Conservation (phyloP, 2,888 invertebrate genomes). For the Tiliacea citrago region DNA sequence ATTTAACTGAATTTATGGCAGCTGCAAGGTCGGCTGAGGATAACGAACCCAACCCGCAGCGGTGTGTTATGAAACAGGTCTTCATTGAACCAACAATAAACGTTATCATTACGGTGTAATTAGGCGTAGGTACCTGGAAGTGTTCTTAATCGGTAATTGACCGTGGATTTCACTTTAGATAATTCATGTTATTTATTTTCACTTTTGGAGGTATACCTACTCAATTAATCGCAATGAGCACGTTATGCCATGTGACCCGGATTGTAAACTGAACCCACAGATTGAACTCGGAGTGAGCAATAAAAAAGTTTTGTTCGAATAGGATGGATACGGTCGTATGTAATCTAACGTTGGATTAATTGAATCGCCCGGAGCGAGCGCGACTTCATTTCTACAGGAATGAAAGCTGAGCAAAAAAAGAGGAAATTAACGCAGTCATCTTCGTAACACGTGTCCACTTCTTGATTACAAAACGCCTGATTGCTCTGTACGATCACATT, state of each 20-base stretch:
- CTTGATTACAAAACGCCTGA: conserved; percentile 35
- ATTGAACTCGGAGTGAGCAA: conserved; percentile 65
- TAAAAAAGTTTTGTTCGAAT: conserved; percentile 70
- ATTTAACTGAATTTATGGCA: conserved; percentile 88
- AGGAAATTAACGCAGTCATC: conserved; percentile 65
- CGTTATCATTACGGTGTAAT: conserved; percentile 61
- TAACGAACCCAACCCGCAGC: conserved; percentile 82
- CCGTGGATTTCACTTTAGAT: conserved; percentile 32
- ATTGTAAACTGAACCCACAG: conserved; percentile 73
- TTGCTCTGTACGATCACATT: not conserved
- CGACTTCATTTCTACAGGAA: conserved; percentile 71
- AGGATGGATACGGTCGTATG: conserved; percentile 67
- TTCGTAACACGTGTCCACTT: conserved; percentile 61
- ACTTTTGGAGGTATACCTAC: conserved; percentile 55
- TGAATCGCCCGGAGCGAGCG: conserved; percentile 76
- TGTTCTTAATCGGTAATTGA: conserved; percentile 39
- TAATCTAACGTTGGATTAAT: conserved; percentile 80
- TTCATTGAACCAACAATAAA: conserved; percentile 69
- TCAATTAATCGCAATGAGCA: conserved; percentile 74
- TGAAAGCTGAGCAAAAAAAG: conserved; percentile 67
- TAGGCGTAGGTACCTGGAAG: conserved; percentile 45
- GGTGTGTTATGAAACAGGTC: conserved; percentile 79
- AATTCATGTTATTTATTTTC: conserved; percentile 37
- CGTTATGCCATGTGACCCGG: conserved; percentile 64
- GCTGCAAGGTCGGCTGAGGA: conserved; percentile 88